Percentiles rank a stretch among this genome's conserved stretches.
Evolutionary conservation across 2,888 invertebrate species (phyloP).

Genomic region (Troides oblongomaculatus): DNA sequence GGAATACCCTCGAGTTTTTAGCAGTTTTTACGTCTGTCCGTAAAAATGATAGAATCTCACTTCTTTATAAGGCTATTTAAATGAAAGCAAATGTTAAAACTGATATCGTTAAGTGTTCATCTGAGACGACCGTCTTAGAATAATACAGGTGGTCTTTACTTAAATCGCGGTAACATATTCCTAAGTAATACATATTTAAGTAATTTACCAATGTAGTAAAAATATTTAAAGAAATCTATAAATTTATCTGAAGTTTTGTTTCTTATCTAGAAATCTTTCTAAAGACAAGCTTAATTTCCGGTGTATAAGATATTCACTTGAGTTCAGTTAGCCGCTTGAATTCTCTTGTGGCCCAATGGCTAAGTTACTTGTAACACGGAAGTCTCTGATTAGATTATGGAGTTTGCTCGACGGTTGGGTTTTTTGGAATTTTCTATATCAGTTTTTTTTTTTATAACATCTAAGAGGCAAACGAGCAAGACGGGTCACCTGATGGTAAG

Average conservation of each 20-base stretch:
- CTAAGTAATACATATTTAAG: neutral
- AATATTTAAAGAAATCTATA: neutral
- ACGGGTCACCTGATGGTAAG: too few species aligned
- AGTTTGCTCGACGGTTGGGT: too few species aligned
- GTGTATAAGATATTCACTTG: too few species aligned
- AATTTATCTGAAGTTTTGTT: neutral
- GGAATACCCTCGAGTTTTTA: slow-evolving; percentile 1
- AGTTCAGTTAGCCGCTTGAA: too few species aligned
- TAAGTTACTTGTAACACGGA: too few species aligned
- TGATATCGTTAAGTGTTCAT: neutral
- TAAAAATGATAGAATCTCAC: slow-evolving; percentile 3
- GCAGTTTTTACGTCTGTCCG: neutral
- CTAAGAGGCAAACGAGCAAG: too few species aligned
- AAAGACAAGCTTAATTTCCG: too few species aligned
- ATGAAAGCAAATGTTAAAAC: neutral
- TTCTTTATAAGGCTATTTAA: slow-evolving; percentile 1
- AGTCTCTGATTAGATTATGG: too few species aligned
- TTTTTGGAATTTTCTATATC: too few species aligned
- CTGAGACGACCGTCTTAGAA: neutral
- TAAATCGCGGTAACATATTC: neutral
- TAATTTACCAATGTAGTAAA: neutral
- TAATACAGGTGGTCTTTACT: neutral
- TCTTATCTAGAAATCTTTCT: too few species aligned
- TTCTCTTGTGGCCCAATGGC: too few species aligned
- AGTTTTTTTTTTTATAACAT: too few species aligned